Evolutionary conservation across 2,888 invertebrate species (phyloP), one percentile per base, ranked within the genome.

Genomic region (Patella ulyssiponensis): DNA sequence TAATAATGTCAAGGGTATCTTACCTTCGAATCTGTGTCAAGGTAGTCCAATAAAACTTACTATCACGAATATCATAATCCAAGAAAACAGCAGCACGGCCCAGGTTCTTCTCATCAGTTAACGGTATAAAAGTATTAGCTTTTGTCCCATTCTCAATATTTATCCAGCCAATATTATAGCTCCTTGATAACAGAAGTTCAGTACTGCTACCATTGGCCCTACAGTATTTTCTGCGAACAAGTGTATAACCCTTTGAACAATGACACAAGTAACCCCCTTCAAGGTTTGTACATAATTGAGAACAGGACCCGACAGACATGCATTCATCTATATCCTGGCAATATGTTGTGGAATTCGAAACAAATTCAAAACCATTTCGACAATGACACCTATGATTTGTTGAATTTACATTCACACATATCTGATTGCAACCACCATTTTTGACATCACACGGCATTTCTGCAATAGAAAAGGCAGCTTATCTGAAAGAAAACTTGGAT

Each of bases 1-100:
- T 33, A 33, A 44, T 44, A 44, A 44, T 44, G 7, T 44, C 1
- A 44, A 44, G 44, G 9, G 1, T 0, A 9, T 44, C 44, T 44
- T 44, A 44, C 44, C 44, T 44, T 44, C 44, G 9, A 44, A 44
- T 44, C 44, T 44, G 44, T 44, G 7, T 44, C 44, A 44, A 9
- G 7, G 44, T 98, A 86, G 97, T 97, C 98, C 98, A 99, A 91
- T 97, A 97, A 82, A 99, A 96, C 95, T 96, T 96, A 81, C 97
- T 96, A 0, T 96, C 96, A 77, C 96, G 94, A 91, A 97, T 97
- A 33, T 97, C 97, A 92, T 97, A 98, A 92, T 99, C 99, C 74
- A 99, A 92, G 0, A 98, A 98, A 2, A 98, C 97, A 0, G 98
- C 98, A 72, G 0, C 5, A 9, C 3, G 1, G 44, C 88, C 89